These are phyloP conservation scores for Otus scops DNA, from an alignment of 2,797 vertebrate species.

Conservation along the genomic window DNA sequence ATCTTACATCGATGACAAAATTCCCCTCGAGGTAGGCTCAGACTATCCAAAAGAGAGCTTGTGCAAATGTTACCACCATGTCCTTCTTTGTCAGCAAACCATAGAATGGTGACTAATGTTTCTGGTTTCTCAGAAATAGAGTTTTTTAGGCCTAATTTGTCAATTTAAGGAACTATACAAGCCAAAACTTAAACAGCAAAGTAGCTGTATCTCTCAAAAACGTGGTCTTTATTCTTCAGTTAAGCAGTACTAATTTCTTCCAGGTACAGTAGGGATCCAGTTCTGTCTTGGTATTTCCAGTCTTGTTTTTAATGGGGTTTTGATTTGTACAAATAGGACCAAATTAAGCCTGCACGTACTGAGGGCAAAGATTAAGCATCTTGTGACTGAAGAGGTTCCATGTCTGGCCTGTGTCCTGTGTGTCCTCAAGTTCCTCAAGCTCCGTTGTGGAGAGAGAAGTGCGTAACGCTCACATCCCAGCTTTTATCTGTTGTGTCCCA, in stretches of 20 bases:
- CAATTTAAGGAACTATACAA: background rate
- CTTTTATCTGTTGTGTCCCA: background rate
- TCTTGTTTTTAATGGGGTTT: background rate
- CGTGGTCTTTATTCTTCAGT: background rate
- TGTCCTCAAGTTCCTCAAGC: background rate
- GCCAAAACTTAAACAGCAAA: background rate
- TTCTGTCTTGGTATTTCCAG: background rate
- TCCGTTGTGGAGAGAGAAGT: background rate
- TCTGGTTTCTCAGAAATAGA: background rate
- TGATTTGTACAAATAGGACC: background rate
- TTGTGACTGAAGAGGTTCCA: background rate
- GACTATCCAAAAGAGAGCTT: background rate
- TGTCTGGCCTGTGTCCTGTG: background rate
- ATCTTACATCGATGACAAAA: background rate
- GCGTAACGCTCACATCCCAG: rapidly evolving
- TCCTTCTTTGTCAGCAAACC: background rate
- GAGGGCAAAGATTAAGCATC: background rate
- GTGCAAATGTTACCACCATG: rapidly evolving
- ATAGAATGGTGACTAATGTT: background rate
- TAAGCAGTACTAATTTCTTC: background rate
- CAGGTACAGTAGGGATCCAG: background rate
- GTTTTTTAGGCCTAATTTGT: background rate
- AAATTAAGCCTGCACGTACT: background rate
- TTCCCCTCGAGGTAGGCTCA: background rate
- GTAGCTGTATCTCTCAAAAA: background rate